Conservation (phyloP, 2,113 vertebrate species). For the Castor canadensis region DNA sequence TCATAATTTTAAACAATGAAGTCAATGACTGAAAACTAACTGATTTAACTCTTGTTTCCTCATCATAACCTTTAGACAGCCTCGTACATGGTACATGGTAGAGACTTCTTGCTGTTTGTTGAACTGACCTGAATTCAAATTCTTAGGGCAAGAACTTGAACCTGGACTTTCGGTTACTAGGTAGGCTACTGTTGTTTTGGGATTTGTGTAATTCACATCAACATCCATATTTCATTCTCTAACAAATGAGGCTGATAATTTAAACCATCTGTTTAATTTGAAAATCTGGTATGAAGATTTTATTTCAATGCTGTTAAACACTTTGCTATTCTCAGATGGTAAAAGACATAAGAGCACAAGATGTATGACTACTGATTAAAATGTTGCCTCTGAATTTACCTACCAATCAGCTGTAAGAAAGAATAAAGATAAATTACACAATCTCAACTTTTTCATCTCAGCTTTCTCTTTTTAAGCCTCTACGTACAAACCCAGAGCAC, state of each 20-base stretch:
- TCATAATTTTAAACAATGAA: not conserved
- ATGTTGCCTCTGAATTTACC: not conserved
- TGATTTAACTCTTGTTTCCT: not conserved
- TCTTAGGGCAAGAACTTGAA: conserved; percentile 6
- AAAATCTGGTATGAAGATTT: not conserved
- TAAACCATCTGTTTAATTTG: not conserved
- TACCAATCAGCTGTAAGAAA: not conserved
- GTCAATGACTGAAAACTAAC: not conserved
- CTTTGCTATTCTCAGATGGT: not conserved
- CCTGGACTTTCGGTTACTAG: not conserved
- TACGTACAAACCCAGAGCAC: not conserved
- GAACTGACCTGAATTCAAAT: not conserved
- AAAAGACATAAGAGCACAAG: not conserved
- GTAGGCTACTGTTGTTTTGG: not conserved
- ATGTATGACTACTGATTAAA: not conserved
- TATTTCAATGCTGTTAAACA: not conserved
- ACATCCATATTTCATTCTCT: conserved; percentile 10
- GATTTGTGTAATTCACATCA: not conserved
- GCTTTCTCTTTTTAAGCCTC: not conserved
- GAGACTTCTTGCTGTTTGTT: not conserved
- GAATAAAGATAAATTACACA: not conserved
- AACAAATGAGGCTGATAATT: not conserved
- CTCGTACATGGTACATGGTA: not conserved
- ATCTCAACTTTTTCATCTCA: not conserved
- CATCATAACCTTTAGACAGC: not conserved